Evolutionary conservation across 2,888 invertebrate genomes (phyloP), one percentile per base, ranked within the genome.

Genomic region (Leptothorax acervorum): DNA sequence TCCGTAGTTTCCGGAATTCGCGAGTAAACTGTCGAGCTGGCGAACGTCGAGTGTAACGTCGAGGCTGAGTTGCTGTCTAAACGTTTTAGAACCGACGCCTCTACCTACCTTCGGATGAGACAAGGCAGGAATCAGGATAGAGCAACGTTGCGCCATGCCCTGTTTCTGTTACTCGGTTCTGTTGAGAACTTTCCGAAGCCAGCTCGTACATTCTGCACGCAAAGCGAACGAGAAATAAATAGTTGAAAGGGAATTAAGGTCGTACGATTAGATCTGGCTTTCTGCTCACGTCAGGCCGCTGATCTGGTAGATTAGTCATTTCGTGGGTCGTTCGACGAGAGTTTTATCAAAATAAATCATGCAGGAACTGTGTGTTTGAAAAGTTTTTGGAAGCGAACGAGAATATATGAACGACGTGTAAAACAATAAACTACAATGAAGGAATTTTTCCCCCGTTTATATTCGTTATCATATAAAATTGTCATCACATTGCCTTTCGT

Each of bases 201-300:
- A 48, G 15, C 8, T 53, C 45, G 18, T 62, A 35, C 23, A 62
- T 79, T 60, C 39, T 15, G 28, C 71, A 60, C 39, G 73, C 48
- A 8, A 51, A 62, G 12, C 28, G 35, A 35, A 35, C 15, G 45
- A 70, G 53, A 48, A 60, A 71, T 51, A 51, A 35, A 62, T 39
- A 53, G 51, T 18, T 15, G 57, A 23, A 60, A 31, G 45, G 11
- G 70, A 35, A 79, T 79, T 79, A 71, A 35, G 45, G 42, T 60
- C 9, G 35, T 68, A 35, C 79, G 71, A 51, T 81, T 60, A 31
- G 71, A 81, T 79, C 48, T 48, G 60, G 18, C 12, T 73, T 73
- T 62, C 79, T 28, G 73, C 39, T 62, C 48, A 35, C 48, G 73
- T 23, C 60, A 48, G 55, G n/a, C 39, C 35, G 71, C 12, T 39